A percentile compares a stretch with the other conserved stretches of the same genome.
Conservation (phyloP, 2,113 vertebrate species). For the Pachyramphus minor region DNA sequence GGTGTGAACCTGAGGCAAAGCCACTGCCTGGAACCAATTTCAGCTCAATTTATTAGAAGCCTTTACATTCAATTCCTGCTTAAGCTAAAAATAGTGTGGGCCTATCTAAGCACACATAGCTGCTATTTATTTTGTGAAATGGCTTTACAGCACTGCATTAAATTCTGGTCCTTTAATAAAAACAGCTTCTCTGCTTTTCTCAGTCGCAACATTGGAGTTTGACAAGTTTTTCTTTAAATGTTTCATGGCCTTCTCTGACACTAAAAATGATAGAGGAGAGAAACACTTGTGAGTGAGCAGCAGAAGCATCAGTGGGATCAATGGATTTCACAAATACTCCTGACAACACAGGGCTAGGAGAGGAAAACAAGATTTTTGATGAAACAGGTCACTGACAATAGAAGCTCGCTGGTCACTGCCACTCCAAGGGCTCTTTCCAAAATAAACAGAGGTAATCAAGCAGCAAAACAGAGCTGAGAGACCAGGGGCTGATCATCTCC, state of each 20-base stretch:
- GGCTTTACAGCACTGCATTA: conserved; percentile 7
- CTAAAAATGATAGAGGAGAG: not conserved
- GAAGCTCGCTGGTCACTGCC: not conserved
- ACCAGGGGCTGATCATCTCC: not conserved
- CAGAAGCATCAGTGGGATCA: not conserved
- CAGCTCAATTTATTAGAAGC: conserved; percentile 19
- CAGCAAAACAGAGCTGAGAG: not conserved
- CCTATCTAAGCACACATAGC: conserved; percentile 25
- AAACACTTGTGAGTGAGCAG: not conserved
- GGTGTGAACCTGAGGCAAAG: not conserved
- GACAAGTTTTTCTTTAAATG: not conserved
- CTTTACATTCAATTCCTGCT: not conserved
- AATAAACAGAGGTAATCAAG: not conserved
- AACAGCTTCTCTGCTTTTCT: not conserved
- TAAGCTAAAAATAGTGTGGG: conserved; percentile 27
- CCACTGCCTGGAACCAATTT: conserved; percentile 1
- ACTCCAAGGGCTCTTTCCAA: not conserved
- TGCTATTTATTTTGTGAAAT: conserved; percentile 45
- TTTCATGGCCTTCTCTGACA: not conserved
- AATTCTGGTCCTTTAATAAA: not conserved
- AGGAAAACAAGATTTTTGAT: not conserved
- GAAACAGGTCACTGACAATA: not conserved
- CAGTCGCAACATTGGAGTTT: not conserved
- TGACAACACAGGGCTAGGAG: not conserved
- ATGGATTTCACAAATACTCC: not conserved